A percentile compares a stretch with the other conserved stretches of the same genome.
Conservation (phyloP, 1,140 invertebrate genomes). For the Nixonia krombeini region DNA sequence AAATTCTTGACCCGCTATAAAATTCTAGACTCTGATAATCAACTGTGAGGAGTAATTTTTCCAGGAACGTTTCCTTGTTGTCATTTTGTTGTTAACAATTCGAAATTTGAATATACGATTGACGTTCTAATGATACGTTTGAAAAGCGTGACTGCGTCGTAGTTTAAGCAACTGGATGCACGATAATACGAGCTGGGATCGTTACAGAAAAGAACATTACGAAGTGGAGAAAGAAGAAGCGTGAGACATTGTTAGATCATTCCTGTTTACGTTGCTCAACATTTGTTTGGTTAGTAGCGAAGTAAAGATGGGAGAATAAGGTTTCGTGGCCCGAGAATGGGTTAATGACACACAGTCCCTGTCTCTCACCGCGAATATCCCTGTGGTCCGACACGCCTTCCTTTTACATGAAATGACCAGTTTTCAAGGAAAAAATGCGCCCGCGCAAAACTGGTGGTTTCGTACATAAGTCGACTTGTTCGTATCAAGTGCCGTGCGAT, state of each 20-base stretch:
- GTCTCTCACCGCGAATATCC: conserved; percentile 37
- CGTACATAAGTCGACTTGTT: conserved; percentile 22
- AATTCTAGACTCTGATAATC: no score
- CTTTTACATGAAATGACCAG: conserved; percentile 43
- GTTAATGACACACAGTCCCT: conserved; percentile 38
- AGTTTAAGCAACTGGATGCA: no score
- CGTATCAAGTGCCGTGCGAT: conserved; percentile 20
- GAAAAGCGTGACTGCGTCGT: no score
- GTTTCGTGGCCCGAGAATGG: conserved; percentile 23
- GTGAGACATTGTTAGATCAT: conserved; percentile 21
- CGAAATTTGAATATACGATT: no score
- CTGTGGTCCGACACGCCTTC: conserved; percentile 40
- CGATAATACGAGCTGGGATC: no score
- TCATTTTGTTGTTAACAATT: no score
- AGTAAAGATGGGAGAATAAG: conserved; percentile 30
- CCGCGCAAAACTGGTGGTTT: conserved; percentile 31
- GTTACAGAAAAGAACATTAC: no score
- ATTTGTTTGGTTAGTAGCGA: conserved; percentile 33
- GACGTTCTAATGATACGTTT: no score
- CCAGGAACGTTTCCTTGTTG: no score
- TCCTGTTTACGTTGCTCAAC: conserved; percentile 23
- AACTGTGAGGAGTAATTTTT: no score
- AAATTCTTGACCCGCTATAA: not conserved
- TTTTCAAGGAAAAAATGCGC: conserved; percentile 38
- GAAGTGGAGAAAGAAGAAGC: conserved; percentile 19